Evolutionary conservation across 2,113 vertebrate species (phyloP), one percentile per base, ranked within the genome.

Genomic region (Larimichthys crocea): DNA sequence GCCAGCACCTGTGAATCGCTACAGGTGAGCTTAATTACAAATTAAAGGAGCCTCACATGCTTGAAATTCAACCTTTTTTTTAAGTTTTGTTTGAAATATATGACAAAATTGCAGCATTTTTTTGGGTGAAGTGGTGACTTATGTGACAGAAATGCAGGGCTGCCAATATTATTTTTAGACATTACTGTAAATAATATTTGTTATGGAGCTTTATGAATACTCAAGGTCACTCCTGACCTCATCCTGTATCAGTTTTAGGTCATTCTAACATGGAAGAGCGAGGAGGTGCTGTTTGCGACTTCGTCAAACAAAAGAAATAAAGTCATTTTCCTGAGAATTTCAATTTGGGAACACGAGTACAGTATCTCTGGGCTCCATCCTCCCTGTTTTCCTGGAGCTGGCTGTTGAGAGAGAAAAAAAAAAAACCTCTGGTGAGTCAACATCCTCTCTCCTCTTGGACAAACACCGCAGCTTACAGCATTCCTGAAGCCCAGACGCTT

Each of bases 341-440:
- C 49, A 78, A 15, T 81, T 80, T 83, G 44, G 60, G 84, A 92
- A 82, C 48, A n/a, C 0, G 17, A 35, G 60, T 80, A 86, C 89
- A 85, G 82, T 85, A 87, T 92, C 83, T 88, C 78, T 48, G 72
- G 56, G 62, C 85, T 84, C 84, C 89, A 63, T 86, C 17, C 88
- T 87, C 63, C 81, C 67, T 52, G 71, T 76, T 89, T 89, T 92
- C 92, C 89, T 75, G 84, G 84, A 89, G 85, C 65, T 57, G 3
- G 61, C 61, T 89, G 63, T 86, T 79, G 74, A 22, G 79, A 72
- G 12, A 55, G 4, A 55, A 72, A 55, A 55, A 11, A 55, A 50
- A 55, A 56, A 5, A 14, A 69, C 12, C 56, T 50, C 69, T 68
- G 31, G 85, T 92, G 92, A 93, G 90, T 95, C 92, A 93, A 94